Conservation (phyloP, 23 tunicate genomes). For the Trididemnum clinides region DNA sequence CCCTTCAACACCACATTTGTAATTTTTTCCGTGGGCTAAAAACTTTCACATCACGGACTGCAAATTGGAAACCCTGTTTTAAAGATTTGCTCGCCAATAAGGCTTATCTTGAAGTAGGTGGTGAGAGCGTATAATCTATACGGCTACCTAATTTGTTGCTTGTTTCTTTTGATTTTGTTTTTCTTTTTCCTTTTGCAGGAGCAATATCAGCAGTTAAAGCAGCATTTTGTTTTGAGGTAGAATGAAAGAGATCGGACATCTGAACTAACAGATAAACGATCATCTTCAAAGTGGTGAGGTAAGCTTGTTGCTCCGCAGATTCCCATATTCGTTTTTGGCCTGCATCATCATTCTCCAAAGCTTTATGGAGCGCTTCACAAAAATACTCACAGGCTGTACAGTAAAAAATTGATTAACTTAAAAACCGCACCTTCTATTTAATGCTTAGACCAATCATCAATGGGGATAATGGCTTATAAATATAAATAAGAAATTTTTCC, state of each 20-base stretch:
- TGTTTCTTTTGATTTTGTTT: conserved; percentile 33
- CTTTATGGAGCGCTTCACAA: conserved; percentile 30
- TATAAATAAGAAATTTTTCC: no score
- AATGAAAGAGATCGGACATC: conserved; percentile 52
- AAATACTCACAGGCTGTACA: conserved; percentile 52
- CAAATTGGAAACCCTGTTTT: no score
- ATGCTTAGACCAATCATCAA: no score
- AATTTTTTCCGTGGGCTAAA: no score
- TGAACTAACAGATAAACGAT: conserved; percentile 62
- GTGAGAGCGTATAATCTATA: no score
- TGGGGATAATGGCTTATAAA: no score
- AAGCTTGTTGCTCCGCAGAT: neutral
- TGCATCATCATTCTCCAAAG: neutral
- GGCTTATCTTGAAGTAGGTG: no score
- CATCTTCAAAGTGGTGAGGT: conserved; percentile 67
- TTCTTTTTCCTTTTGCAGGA: conserved; percentile 34
- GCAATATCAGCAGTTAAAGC: neutral
- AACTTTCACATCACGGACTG: no score
- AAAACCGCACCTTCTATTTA: no score
- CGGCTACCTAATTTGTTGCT: neutral
- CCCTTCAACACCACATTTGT: no score
- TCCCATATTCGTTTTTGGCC: neutral
- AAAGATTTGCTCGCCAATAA: no score
- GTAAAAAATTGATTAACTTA: no score
- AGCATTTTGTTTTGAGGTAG: conserved; percentile 26